phyloP scores from a whole-genome alignment of 2,797 vertebrate genomes.

The Gymnothorax reevesii region DNA sequence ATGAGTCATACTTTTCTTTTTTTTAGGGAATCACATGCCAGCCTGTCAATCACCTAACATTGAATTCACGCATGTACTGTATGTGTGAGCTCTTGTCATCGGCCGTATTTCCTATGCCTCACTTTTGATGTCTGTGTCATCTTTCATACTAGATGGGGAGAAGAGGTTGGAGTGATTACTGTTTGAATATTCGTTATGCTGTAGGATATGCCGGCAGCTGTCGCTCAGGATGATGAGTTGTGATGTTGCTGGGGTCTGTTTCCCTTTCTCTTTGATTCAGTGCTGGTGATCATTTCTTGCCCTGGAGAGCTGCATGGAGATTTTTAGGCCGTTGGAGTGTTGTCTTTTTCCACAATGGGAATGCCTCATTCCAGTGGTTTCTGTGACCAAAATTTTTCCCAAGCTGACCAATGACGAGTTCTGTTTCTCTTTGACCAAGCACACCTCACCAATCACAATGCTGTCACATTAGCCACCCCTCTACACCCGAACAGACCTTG shows the following conservation, averaged over 20 bases:
- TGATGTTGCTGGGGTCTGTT: not conserved
- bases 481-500: too few species aligned
- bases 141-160: not conserved
- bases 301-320: not conserved
- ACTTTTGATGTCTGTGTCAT: not conserved
- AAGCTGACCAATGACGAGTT: not conserved
- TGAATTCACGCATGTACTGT: not conserved
- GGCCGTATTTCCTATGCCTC: not conserved
- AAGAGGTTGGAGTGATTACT: not conserved
- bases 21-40: not conserved
- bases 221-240: not conserved
- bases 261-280: not conserved
- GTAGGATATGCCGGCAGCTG: not conserved
- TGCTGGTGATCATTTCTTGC: not conserved
- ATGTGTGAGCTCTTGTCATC: not conserved
- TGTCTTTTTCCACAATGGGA: not conserved
- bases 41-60: not conserved
- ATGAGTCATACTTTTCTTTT: not conserved
- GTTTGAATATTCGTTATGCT: not conserved
- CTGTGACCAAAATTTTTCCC: not conserved
- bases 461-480: not conserved
- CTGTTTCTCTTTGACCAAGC: constrained; percentile 1
- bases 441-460: not conserved
- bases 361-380: not conserved
- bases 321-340: not conserved